Percentiles rank a stretch among this genome's conserved stretches.
phyloP scores from a whole-genome alignment of 2,113 vertebrate genomes.

The Paralichthys olivaceus region DNA sequence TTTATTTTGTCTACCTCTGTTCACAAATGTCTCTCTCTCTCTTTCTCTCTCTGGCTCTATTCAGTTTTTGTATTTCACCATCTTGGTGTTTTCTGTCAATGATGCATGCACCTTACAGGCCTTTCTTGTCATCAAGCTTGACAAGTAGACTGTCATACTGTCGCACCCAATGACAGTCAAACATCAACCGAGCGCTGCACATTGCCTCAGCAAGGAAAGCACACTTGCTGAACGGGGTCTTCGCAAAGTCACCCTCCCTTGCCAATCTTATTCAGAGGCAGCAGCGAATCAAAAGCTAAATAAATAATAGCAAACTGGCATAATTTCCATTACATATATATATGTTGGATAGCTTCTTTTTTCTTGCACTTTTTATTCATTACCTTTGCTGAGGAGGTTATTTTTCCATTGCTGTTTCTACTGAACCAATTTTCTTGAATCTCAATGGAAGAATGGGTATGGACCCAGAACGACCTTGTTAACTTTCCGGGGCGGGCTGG shows the following conservation, averaged over 20 bases:
- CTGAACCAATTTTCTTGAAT: too few relatives aligned
- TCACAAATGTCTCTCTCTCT: neutral
- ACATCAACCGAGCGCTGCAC: constrained; percentile 36
- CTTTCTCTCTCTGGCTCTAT: neutral
- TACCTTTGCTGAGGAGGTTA: too few relatives aligned
- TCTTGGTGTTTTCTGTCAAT: constrained; percentile 45
- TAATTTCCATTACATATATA: too few relatives aligned
- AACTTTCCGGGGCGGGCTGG: too few relatives aligned
- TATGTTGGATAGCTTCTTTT: too few relatives aligned
- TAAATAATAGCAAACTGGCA: neutral
- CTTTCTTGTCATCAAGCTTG: constrained; percentile 63
- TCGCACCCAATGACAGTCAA: constrained; percentile 73
- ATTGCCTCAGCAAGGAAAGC: constrained; percentile 30
- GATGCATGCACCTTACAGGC: constrained; percentile 66
- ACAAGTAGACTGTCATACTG: constrained; percentile 71
- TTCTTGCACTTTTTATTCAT: too few relatives aligned
- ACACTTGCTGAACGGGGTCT: constrained; percentile 38
- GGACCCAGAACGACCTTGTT: too few relatives aligned
- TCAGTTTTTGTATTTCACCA: constrained; percentile 19
- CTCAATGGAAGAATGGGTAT: too few relatives aligned
- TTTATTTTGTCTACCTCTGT: neutral
- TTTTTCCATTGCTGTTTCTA: too few relatives aligned
- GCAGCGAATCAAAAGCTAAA: neutral
- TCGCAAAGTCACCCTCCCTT: constrained; percentile 64
- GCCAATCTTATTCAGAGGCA: constrained; percentile 27